These are phyloP conservation scores for Casuarius casuarius DNA, from an alignment of 2,113 vertebrate genomes.

Conservation along the genomic window DNA sequence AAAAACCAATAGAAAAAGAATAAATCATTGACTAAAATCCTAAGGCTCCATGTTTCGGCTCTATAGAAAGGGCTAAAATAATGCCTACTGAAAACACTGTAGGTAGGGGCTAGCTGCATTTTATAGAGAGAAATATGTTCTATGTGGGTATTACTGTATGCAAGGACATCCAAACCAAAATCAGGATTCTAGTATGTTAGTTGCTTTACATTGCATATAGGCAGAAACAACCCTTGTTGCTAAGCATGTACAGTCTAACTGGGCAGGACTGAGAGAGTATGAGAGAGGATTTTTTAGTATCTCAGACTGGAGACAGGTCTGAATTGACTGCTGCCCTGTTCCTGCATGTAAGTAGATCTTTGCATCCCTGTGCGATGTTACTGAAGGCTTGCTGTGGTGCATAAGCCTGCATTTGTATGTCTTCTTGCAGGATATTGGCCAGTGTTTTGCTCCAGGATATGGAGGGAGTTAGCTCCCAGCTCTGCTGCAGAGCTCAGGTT, in stretches of 20 bases:
- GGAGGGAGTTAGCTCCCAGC: neutral
- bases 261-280: neutral
- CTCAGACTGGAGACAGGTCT: neutral
- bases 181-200: too few relatives aligned
- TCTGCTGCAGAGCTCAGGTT: neutral
- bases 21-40: neutral
- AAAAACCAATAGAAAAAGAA: neutral
- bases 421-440: neutral
- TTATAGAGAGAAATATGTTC: neutral
- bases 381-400: neutral
- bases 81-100: neutral
- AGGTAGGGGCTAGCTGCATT: neutral
- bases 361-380: neutral
- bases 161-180: neutral
- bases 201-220: neutral
- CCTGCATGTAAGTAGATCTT: neutral
- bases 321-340: neutral
- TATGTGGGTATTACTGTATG: too few relatives aligned
- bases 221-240: neutral
- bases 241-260: neutral
- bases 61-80: neutral
- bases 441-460: neutral
- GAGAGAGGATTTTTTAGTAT: neutral
- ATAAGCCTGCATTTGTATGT: neutral
- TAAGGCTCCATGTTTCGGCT: neutral